Evolutionary conservation across 92 coral and sea anemone genomes (phyloP).

Genomic region (Parazoanthus atlanticus): DNA sequence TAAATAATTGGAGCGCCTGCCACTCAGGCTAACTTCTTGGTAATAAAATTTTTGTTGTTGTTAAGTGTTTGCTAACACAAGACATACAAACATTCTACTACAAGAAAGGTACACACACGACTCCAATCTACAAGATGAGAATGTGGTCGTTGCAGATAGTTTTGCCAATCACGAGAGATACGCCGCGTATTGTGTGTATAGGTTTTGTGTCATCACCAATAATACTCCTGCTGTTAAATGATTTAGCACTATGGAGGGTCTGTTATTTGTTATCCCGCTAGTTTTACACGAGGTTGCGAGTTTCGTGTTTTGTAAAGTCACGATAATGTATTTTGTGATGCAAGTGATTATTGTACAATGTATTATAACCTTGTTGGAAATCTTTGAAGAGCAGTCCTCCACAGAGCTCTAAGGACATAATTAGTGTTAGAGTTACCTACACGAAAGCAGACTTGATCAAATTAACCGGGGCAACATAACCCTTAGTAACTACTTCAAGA

Average conservation of each 20-base stretch:
- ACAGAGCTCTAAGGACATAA: background rate
- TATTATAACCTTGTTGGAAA: background rate
- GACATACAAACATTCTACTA: too few species aligned
- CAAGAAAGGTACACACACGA: background rate
- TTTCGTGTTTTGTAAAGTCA: constrained; percentile 6
- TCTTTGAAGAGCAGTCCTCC: background rate
- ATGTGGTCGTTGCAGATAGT: background rate
- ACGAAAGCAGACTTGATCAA: constrained; percentile 10
- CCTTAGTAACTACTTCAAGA: background rate
- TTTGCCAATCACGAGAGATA: background rate
- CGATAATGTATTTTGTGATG: background rate
- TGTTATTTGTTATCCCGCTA: constrained; percentile 1
- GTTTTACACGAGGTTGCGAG: background rate
- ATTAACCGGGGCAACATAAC: background rate
- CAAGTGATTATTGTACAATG: background rate
- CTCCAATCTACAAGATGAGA: background rate
- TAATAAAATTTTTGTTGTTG: too few species aligned
- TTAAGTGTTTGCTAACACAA: background rate
- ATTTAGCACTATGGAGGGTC: background rate
- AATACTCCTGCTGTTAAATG: constrained; percentile 5
- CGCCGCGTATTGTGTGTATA: background rate
- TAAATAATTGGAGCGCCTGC: too few species aligned
- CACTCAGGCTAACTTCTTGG: too few species aligned
- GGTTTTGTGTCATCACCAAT: constrained; percentile 15
- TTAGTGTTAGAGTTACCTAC: constrained; percentile 30